phyloP scores from a whole-genome alignment of 2,888 invertebrate species.

The Drosophila gaucha region DNA sequence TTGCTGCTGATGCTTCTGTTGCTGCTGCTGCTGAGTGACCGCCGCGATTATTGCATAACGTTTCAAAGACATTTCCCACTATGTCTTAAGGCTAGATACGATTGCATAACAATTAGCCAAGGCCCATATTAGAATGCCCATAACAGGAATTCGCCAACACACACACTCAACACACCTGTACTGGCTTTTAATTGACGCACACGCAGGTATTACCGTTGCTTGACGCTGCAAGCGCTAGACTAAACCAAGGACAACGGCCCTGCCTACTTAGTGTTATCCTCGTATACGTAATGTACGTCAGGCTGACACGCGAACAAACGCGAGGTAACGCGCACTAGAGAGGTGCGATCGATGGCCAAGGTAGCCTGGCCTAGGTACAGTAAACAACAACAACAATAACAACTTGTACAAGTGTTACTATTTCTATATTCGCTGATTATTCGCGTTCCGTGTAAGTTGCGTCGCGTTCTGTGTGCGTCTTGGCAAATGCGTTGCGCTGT shows the following conservation, averaged over 20 bases:
- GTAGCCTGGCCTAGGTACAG: conserved; percentile 23
- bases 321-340: conserved; percentile 26
- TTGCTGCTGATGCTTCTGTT: conserved; percentile 52
- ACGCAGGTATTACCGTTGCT: conserved; percentile 30
- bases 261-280: conserved; percentile 38
- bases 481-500: conserved; percentile 74
- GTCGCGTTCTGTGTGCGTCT: conserved; percentile 59
- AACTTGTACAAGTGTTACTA: conserved; percentile 44
- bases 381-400: not conserved
- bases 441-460: not conserved
- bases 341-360: conserved; percentile 70
- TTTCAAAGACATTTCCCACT: conserved; percentile 87
- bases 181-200: conserved; percentile 18
- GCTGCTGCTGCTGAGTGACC: conserved; percentile 80
- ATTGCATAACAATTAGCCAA: conserved; percentile 75
- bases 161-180: conserved; percentile 17
- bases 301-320: conserved; percentile 41
- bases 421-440: conserved; percentile 36
- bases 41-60: conserved; percentile 86
- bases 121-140: conserved; percentile 43
- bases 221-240: conserved; percentile 61
- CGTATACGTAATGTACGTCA: conserved; percentile 39
- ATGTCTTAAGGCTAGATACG: conserved; percentile 36
- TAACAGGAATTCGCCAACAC: conserved; percentile 38
- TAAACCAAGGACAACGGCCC: conserved; percentile 66